These are phyloP conservation scores for Hypena proboscidalis DNA, from an alignment of 2,888 invertebrate species.

Conservation along the genomic window DNA sequence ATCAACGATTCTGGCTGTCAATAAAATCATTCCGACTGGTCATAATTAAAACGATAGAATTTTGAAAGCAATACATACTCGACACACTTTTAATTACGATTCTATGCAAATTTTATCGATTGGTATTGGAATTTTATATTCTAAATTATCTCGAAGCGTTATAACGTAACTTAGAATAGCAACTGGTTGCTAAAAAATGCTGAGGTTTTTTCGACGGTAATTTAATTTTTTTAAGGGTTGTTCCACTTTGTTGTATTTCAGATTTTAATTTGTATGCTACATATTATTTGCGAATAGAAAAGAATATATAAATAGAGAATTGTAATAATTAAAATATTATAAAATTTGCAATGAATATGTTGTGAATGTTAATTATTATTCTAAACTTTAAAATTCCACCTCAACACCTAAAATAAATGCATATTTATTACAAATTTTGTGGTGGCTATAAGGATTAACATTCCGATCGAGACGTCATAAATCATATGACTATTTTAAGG, in stretches of 20 bases:
- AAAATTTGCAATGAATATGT: too few relatives aligned
- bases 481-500: conserved; percentile 26
- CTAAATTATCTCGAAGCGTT: conserved; percentile 5
- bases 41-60: conserved; percentile 50
- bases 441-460: conserved; percentile 21
- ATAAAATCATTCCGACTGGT: conserved; percentile 36
- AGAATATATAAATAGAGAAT: too few relatives aligned
- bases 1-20: conserved; percentile 43
- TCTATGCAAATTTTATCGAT: conserved; percentile 64
- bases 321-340: too few relatives aligned
- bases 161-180: conserved; percentile 16
- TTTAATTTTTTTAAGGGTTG: too few relatives aligned
- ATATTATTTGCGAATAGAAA: too few relatives aligned
- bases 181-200: conserved; percentile 9
- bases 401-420: not conserved
- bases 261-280: too few relatives aligned
- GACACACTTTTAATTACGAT: conserved; percentile 67
- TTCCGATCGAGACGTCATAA: conserved; percentile 21
- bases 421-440: conserved; percentile 1
- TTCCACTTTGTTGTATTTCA: too few relatives aligned
- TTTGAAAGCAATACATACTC: conserved; percentile 49
- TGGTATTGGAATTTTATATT: conserved; percentile 45
- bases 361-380: too few relatives aligned
- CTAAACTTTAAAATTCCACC: too few relatives aligned
- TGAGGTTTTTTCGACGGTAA: not conserved